Base-by-base conservation (phyloP, 2,113 vertebrate genomes). In the Atlantisia rogersi region DNA sequence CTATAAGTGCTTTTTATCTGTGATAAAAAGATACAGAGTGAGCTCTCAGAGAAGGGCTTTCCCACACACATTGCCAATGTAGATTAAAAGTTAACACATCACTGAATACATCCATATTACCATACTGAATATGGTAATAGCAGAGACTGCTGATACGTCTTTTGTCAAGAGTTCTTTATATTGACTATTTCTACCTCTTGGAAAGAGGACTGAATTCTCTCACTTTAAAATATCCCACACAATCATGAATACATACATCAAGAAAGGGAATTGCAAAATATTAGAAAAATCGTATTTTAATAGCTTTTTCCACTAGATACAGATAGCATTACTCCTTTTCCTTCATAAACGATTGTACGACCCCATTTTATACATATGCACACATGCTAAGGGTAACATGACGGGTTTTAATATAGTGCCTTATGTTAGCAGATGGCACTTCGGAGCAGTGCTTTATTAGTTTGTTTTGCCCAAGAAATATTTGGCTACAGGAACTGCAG, bases 401-500 rank as follows among this genome's bases (percentile, higher is more conserved):
- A 83, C 63, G 74, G 24, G 37, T 79, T 92, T 78, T 87, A 86
- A 82, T 73, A 65, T 6, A 90, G 64, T 55, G 58, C 37, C 25
- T 94, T 6, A 1, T 62, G 14, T 82, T 59, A 97, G 81, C 91
- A 95, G 91, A 95, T 85, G 53, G 70, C 52, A 24, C 32, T 93
- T 90, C 0, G 0, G 60, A 46, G 18, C 35, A 75, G 64, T 46
- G 37, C 44, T 86, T 89, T 94, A 91, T 83, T 76, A 85, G 88
- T 89, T 87, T 94, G 83, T 42, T 96, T 95, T 93, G 86, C 65
- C 44, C 65, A 78, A 86, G 58, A 92, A 96, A 76, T 86, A 91
- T 25, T 44, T 95, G 86, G 89, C 92, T 73, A 73, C 75, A 95
- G 59, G 40, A 95, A 89, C 63, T 56, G n/a, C 63, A 94, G 70